Evolutionary conservation across 1,140 invertebrate genomes (phyloP).

Genomic region (Popillia japonica): DNA sequence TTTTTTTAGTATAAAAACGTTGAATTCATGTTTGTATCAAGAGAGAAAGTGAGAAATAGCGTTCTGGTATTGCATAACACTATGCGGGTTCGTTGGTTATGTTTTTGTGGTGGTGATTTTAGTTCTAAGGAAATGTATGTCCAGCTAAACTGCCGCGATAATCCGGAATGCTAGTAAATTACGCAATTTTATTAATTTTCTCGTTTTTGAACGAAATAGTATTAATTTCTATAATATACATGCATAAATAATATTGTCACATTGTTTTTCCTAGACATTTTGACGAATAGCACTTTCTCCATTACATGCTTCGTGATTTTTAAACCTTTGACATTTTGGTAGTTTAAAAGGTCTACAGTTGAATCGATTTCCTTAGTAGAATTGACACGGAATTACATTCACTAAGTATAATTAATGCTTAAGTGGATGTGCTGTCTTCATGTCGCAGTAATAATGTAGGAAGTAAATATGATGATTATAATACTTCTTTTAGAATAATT

Average conservation of each 20-base stretch:
- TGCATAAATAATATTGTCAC: background rate
- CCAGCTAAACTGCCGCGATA: background rate
- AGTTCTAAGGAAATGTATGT: background rate
- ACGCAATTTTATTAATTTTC: constrained; percentile 16
- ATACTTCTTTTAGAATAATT: too few relatives aligned
- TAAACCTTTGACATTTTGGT: constrained; percentile 12
- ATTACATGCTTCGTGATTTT: background rate
- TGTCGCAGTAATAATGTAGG: too few relatives aligned
- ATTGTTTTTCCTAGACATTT: background rate
- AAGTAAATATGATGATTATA: too few relatives aligned
- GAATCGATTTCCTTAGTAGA: background rate
- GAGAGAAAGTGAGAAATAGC: constrained; percentile 27
- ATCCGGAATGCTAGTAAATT: background rate
- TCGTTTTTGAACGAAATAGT: background rate
- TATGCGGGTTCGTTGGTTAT: background rate
- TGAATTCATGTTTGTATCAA: background rate
- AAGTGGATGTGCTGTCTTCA: too few relatives aligned
- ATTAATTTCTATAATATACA: background rate
- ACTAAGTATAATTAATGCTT: background rate
- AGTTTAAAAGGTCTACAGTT: background rate
- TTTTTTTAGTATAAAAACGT: background rate
- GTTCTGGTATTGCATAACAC: background rate
- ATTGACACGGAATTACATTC: background rate
- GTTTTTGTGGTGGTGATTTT: constrained; percentile 19
- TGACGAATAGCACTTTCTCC: background rate